Conservation (phyloP, 2,113 vertebrate species). For the Nettapus auritus region DNA sequence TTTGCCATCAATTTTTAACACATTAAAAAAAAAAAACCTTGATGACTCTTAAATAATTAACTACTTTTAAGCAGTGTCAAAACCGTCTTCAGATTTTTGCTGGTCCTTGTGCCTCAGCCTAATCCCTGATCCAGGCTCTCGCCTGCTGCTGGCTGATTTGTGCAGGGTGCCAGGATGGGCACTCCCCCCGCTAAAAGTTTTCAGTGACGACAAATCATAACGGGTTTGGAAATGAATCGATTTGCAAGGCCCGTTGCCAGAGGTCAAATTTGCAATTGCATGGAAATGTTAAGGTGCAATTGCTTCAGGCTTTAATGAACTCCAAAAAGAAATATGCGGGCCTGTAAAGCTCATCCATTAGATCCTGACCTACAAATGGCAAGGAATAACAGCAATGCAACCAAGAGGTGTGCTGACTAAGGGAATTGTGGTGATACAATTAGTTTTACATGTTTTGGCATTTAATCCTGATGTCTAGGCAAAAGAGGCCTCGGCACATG, state of each 20-base stretch:
- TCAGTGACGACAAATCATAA: not conserved
- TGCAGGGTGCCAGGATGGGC: accelerated
- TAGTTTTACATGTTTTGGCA: slow-evolving; percentile 53
- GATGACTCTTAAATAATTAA: slow-evolving; percentile 37
- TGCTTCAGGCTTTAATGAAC: slow-evolving; percentile 67
- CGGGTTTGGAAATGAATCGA: slow-evolving; percentile 31
- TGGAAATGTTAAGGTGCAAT: slow-evolving; percentile 64
- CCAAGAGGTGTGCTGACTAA: slow-evolving; percentile 30
- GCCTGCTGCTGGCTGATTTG: not conserved
- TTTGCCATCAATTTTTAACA: slow-evolving; percentile 56
- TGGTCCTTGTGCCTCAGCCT: slow-evolving; percentile 13
- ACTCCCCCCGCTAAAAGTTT: not conserved
- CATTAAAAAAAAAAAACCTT: slow-evolving; percentile 6
- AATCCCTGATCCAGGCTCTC: not conserved
- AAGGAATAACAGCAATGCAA: slow-evolving; percentile 22
- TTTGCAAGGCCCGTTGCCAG: slow-evolving; percentile 49
- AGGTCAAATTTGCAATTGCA: slow-evolving; percentile 64
- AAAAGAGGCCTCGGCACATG: not conserved
- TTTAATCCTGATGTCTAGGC: slow-evolving; percentile 17
- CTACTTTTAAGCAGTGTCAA: not conserved
- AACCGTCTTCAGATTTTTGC: not conserved
- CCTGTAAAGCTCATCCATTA: slow-evolving; percentile 51
- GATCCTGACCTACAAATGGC: slow-evolving; percentile 63
- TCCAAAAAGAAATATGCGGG: slow-evolving; percentile 63
- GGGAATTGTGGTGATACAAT: not conserved